Conservation (phyloP, 2,797 vertebrate species). For the Lutjanus campechanus region DNA sequence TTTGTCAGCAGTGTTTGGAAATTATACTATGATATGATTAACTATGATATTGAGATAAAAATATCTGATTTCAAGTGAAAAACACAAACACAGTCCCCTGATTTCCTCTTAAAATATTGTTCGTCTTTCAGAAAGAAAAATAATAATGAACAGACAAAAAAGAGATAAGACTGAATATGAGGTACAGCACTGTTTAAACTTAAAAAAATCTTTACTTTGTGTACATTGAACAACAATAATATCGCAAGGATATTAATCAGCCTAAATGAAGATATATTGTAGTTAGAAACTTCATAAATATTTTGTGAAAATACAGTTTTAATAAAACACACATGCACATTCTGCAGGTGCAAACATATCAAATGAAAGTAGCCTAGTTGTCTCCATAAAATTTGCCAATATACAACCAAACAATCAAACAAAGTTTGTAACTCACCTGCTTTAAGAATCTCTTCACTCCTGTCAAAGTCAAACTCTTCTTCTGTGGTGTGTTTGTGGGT, state of each 20-base stretch:
- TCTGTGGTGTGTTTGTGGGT: slow-evolving; percentile 2
- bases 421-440: slow-evolving; percentile 42
- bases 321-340: neutral
- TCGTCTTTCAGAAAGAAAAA: neutral
- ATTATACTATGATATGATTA: no score
- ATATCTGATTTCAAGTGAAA: neutral
- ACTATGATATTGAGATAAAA: neutral
- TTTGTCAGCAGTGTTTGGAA: neutral
- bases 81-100: neutral
- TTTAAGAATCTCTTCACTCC: slow-evolving; percentile 7
- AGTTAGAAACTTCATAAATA: neutral
- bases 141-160: neutral
- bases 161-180: neutral
- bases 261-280: neutral
- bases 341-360: neutral
- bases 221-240: neutral
- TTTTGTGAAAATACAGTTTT: neutral
- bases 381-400: neutral
- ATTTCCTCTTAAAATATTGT: neutral
- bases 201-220: no score
- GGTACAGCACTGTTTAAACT: neutral
- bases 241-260: neutral
- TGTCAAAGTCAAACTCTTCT: slow-evolving; percentile 23
- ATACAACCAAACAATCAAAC: neutral
- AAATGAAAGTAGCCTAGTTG: neutral